A percentile compares a stretch with the other conserved stretches of the same genome.
phyloP scores from a whole-genome alignment of 1,140 invertebrate species.

The Drosophila oshimai region DNA sequence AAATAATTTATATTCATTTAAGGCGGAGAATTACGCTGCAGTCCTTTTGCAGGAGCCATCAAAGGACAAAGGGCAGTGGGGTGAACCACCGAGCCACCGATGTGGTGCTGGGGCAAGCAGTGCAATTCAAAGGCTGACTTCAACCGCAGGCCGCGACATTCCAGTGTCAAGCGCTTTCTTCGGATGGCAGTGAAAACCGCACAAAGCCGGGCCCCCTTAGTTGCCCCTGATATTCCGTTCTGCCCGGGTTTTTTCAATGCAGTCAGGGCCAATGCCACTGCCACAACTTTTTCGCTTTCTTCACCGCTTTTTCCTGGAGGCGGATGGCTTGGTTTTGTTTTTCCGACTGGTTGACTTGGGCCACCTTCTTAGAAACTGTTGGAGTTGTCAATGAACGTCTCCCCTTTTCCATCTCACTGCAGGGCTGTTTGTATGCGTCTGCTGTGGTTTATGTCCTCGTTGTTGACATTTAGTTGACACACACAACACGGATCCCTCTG shows the following conservation, averaged over 20 bases:
- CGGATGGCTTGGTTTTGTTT: slow-evolving; percentile 33
- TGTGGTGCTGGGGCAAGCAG: background rate
- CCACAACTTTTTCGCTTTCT: background rate
- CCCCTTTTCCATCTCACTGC: slow-evolving; percentile 14
- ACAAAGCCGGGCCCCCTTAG: slow-evolving; percentile 11
- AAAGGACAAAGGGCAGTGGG: slow-evolving; percentile 10
- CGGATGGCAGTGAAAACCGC: slow-evolving; percentile 19
- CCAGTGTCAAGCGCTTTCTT: slow-evolving; percentile 42
- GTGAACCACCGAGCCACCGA: background rate
- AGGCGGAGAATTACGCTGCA: background rate
- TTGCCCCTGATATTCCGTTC: slow-evolving; percentile 10
- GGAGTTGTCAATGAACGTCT: slow-evolving; percentile 3
- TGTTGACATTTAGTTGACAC: slow-evolving; percentile 78
- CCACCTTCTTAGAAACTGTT: slow-evolving; percentile 11
- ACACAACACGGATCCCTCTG: slow-evolving; percentile 32
- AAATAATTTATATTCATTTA: slow-evolving; percentile 53
- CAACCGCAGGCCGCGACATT: slow-evolving; percentile 49
- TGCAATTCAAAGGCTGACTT: slow-evolving; percentile 32
- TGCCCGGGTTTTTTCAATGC: slow-evolving; percentile 10
- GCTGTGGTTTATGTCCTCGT: slow-evolving; percentile 53
- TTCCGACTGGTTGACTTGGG: slow-evolving; percentile 35
- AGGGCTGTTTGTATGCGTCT: slow-evolving; percentile 21
- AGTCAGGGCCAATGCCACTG: slow-evolving; percentile 54
- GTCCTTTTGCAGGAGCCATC: slow-evolving; percentile 13
- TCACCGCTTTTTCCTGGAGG: background rate